phyloP scores from a whole-genome alignment of 2,113 vertebrate genomes.

The Catagonus wagneri region DNA sequence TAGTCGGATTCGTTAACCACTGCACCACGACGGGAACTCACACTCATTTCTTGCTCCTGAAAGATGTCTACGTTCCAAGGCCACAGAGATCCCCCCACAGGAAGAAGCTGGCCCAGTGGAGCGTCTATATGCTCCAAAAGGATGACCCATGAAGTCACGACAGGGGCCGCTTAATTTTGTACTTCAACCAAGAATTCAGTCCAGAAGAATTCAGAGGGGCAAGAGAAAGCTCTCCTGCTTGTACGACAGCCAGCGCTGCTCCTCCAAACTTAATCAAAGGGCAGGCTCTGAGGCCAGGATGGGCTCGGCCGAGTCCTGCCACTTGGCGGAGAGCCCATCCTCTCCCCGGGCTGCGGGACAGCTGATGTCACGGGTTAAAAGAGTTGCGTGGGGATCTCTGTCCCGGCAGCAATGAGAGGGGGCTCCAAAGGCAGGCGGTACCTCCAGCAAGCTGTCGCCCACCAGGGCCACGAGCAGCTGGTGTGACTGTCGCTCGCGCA shows the following conservation, averaged over 20 bases:
- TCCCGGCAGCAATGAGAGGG: not conserved
- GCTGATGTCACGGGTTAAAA: not conserved
- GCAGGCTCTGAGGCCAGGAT: not conserved
- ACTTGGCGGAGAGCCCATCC: not conserved
- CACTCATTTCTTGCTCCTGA: not conserved
- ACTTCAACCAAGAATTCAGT: not conserved
- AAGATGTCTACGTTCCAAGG: not conserved
- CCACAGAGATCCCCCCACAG: not conserved
- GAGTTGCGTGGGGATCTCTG: not conserved
- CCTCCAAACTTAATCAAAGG: not conserved
- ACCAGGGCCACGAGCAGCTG: slow-evolving; percentile 95
- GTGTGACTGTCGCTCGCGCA: slow-evolving; percentile 94
- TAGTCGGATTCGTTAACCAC: too few species aligned
- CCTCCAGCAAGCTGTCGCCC: slow-evolving; percentile 98
- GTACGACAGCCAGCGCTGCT: not conserved
- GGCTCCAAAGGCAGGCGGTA: slow-evolving; percentile 69
- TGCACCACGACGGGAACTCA: too few species aligned
- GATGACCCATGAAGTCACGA: rapidly evolving
- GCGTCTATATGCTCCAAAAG: not conserved
- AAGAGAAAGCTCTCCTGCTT: not conserved
- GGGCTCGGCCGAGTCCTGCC: not conserved
- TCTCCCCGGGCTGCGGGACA: not conserved
- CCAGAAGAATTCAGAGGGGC: not conserved
- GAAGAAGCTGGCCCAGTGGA: not conserved
- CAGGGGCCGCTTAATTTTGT: not conserved